phyloP scores from a whole-genome alignment of 2,113 vertebrate genomes.

The Brachypteracias leptosomus region DNA sequence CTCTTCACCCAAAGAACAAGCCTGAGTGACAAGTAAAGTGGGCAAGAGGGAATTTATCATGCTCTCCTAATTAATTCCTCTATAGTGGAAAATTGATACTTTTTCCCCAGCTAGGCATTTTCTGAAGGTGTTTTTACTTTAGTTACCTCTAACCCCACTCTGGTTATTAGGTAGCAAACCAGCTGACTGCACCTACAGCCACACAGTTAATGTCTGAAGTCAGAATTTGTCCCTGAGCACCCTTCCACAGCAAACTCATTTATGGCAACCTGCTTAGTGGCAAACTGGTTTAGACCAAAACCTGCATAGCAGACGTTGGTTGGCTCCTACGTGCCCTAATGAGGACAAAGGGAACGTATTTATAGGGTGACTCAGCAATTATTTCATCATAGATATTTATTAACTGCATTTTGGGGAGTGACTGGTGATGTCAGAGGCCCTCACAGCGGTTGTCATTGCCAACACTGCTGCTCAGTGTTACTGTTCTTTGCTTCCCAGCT shows the following conservation, averaged over 20 bases:
- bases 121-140: background rate
- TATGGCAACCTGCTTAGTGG: background rate
- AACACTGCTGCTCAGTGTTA: background rate
- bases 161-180: background rate
- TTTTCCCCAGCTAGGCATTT: background rate
- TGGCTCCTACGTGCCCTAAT: background rate
- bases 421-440: background rate
- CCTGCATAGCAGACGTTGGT: background rate
- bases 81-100: background rate
- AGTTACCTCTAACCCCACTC: background rate
- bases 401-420: background rate
- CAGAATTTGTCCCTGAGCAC: background rate
- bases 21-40: background rate
- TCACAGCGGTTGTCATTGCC: rapidly evolving
- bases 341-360: background rate
- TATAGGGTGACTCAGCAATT: background rate
- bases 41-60: background rate
- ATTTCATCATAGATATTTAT: background rate
- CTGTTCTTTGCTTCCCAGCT: background rate
- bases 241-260: background rate
- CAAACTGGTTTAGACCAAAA: background rate
- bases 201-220: background rate
- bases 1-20: background rate
- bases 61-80: background rate
- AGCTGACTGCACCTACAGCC: background rate